phyloP scores from a whole-genome alignment of 2,888 invertebrate species.

The Meloe dianella region DNA sequence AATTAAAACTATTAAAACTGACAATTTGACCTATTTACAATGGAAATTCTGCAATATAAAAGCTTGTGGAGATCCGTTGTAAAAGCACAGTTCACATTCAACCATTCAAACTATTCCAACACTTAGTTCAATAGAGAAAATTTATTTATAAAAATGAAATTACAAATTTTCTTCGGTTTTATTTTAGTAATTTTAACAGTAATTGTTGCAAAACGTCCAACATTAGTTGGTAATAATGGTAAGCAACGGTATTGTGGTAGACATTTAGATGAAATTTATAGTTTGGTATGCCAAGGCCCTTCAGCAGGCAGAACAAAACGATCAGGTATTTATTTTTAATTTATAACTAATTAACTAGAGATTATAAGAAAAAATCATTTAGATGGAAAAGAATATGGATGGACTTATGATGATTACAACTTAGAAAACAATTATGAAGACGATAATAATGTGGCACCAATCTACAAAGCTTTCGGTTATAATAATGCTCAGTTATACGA shows the following conservation, averaged over 20 bases:
- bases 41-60: not conserved
- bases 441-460: constrained; percentile 1
- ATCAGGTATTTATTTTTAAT: not conserved
- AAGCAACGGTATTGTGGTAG: not conserved
- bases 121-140: not conserved
- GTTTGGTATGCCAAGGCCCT: not conserved
- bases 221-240: too few species aligned
- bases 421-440: constrained; percentile 1
- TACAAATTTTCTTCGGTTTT: not conserved
- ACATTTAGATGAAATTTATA: constrained; percentile 5
- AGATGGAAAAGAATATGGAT: not conserved
- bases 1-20: not conserved
- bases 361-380: not conserved
- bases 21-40: constrained; percentile 9
- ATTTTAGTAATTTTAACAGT: constrained; percentile 7
- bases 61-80: not conserved
- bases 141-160: not conserved
- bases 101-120: not conserved
- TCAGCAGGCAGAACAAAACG: not conserved
- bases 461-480: not conserved
- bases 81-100: not conserved
- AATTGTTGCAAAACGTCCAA: not conserved
- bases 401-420: not conserved
- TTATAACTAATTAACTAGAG: not conserved
- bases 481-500: not conserved